Base-by-base conservation (phyloP, 2,888 invertebrate genomes). In the Diarsia dahlii region DNA sequence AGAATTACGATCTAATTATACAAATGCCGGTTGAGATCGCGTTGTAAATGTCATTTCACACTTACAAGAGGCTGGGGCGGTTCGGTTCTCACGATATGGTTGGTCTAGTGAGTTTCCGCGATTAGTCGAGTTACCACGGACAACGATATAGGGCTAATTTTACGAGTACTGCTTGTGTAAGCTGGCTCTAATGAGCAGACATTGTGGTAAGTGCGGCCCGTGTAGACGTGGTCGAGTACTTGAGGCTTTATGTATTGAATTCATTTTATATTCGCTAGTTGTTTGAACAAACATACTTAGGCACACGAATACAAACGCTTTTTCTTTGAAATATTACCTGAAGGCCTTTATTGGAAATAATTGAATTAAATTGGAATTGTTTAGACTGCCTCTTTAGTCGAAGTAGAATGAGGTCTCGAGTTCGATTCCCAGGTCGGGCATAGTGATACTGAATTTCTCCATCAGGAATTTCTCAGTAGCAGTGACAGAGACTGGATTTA, bases 1-100 rank as follows among this genome's bases (percentile, higher is more conserved):
- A 92, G 92, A 94, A 91, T 93, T 94, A 94, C 94, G 94, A 93
- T 92, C 94, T 95, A 95, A 95, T 95, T 95, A 95, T 92, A 93
- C 90, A 89, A 91, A 92, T 91, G 89, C 89, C 89, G 91, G 90
- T 93, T 90, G 89, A 86, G 89, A 89, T 90, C 89, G 86, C 89
- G 88, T 87, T 88, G 91, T 92, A 93, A 95, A 94, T 94, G 95
- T 93, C 94, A 94, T 93, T 94, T 93, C 90, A 91, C 92, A 92
- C 92, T 92, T 91, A 87, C 88, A 84, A 84, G 80, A 71, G 82
- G 65, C 68, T 66, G 50, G 74, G 80, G 74, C 78, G 84, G 83
- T 73, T 75, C 78, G 86, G 89, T 92, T 92, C 92, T 90, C 92
- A 92, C 92, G 92, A 88, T 90, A 88, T 84, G 82, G 79, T 84